A percentile compares a stretch with the other conserved stretches of the same genome.
Conservation (phyloP, 2,113 vertebrate species). For the Perognathus longimembris region DNA sequence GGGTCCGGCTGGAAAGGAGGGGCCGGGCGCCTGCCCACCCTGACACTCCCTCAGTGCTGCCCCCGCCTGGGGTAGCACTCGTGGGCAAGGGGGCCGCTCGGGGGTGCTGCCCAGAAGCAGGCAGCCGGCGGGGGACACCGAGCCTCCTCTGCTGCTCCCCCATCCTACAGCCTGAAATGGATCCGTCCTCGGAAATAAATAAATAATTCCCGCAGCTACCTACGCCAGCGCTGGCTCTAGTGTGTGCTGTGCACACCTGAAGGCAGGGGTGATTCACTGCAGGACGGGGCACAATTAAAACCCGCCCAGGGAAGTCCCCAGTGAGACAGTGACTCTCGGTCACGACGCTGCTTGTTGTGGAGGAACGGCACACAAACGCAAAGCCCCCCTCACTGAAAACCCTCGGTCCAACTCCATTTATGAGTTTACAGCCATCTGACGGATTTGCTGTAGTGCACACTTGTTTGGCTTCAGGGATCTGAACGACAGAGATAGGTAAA, state of each 20-base stretch:
- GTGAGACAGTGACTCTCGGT: background rate
- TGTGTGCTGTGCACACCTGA: constrained; percentile 60
- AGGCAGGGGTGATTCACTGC: constrained; percentile 55
- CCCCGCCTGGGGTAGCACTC: background rate
- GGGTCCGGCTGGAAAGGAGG: background rate
- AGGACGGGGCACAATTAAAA: background rate
- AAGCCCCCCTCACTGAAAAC: background rate
- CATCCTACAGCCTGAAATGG: background rate
- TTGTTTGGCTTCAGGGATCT: background rate
- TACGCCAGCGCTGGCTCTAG: background rate
- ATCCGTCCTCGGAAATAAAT: constrained; percentile 60
- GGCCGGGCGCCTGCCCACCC: background rate
- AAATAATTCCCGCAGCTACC: background rate
- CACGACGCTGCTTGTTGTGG: constrained; percentile 27
- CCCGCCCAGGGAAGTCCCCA: background rate
- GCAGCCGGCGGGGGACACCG: background rate
- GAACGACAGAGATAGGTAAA: background rate
- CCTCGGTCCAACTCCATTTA: constrained; percentile 29
- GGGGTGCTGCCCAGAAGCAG: background rate
- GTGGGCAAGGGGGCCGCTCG: background rate
- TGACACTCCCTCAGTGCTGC: background rate
- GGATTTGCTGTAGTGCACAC: background rate
- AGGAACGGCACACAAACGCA: constrained; percentile 1
- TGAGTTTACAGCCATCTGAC: constrained; percentile 17
- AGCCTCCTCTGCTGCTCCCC: constrained; percentile 40